A percentile compares a stretch with the other conserved stretches of the same genome.
Evolutionary conservation across 2,113 vertebrate species (phyloP).

Genomic region (Paralichthys olivaceus): DNA sequence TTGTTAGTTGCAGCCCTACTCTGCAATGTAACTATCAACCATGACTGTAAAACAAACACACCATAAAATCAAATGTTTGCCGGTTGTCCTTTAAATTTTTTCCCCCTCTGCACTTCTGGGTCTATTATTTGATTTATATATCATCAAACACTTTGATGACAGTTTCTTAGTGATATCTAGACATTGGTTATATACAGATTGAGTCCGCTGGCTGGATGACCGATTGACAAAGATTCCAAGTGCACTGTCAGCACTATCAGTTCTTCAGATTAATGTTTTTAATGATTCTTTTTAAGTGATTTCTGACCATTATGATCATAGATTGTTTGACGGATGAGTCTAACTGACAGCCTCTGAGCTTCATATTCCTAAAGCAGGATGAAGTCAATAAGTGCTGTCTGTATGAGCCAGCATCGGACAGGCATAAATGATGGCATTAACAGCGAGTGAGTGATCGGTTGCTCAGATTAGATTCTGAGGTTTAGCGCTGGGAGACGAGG

Average conservation of each 20-base stretch:
- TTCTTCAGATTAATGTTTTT: constrained; percentile 29
- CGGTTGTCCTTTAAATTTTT: not conserved
- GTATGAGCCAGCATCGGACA: constrained; percentile 57
- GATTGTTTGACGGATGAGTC: constrained; percentile 35
- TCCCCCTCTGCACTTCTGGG: not conserved
- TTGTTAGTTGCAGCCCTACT: too few species aligned
- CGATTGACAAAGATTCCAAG: not conserved
- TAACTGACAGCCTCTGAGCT: constrained; percentile 44
- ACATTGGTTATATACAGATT: not conserved
- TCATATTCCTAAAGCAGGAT: constrained; percentile 53
- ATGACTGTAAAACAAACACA: not conserved
- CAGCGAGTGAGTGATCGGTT: constrained; percentile 69
- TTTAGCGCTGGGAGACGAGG: constrained; percentile 50
- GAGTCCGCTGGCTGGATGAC: not conserved
- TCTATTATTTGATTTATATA: too few species aligned
- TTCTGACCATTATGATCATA: constrained; percentile 1
- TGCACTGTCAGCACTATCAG: constrained; percentile 16
- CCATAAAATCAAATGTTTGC: not conserved
- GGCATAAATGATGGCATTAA: constrained; percentile 69
- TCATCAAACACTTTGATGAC: not conserved
- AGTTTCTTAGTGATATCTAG: not conserved
- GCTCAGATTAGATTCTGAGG: constrained; percentile 63
- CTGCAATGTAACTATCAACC: not conserved
- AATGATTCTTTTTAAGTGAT: constrained; percentile 22
- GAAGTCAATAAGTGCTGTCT: constrained; percentile 61